These are phyloP conservation scores for Scopus umbretta DNA, from an alignment of 2,113 vertebrate genomes.

Conservation along the genomic window DNA sequence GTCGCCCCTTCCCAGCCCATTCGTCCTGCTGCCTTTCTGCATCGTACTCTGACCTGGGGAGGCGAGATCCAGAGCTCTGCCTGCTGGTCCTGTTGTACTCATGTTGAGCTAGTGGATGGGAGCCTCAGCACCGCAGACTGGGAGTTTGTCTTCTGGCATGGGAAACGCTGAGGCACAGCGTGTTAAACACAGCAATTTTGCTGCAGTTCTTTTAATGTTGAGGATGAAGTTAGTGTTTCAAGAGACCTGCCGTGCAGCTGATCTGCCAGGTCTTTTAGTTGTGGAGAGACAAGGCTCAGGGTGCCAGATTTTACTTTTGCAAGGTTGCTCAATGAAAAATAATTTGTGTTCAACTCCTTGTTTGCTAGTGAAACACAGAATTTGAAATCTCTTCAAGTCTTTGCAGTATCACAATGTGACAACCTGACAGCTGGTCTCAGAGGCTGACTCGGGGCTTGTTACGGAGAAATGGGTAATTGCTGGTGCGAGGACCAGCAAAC, in stretches of 20 bases:
- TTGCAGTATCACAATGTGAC: neutral
- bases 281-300: neutral
- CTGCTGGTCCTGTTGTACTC: too few species aligned
- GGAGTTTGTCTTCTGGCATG: neutral
- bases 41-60: rapidly evolving
- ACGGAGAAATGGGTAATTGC: neutral
- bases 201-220: neutral
- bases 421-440: neutral
- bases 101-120: neutral
- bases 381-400: neutral
- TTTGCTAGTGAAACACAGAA: neutral
- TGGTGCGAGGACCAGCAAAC: rapidly evolving
- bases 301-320: neutral
- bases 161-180: neutral
- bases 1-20: too few species aligned
- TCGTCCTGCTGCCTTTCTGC: neutral
- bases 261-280: neutral
- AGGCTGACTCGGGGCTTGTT: neutral
- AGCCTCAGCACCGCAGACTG: neutral
- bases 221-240: neutral
- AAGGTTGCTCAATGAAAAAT: neutral
- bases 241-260: neutral
- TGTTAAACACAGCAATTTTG: neutral
- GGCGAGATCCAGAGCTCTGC: neutral
- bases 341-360: neutral